Base-by-base conservation (phyloP, 37 sponge, comb jelly and placozoan species). In the Dysidea cf. avara region DNA sequence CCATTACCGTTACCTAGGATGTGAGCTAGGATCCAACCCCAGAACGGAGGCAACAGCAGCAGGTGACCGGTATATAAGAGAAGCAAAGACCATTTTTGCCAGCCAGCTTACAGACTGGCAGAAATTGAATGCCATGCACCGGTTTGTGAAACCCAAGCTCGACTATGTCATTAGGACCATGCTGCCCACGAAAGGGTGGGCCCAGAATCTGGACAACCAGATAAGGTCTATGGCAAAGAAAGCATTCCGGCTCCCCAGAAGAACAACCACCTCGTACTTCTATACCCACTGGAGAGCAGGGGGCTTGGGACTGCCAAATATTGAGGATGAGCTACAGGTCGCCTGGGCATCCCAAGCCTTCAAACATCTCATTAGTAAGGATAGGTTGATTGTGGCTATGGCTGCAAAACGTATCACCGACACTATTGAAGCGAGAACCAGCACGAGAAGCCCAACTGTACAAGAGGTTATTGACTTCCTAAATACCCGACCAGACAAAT, bases 41-140 rank as follows among this genome's bases (percentile, higher is more conserved):
- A 35, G 18, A 6, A 46, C 55, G 2, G 13, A 24, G 17, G 16
- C 35, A 14, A 36, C 39, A 18, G 48, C 33, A 13, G 46, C 56
- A 21, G 57, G 24, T 7, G 56, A 72, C 3, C 34, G 55, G 13
- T 26, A 57, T 7, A 1, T 38, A 13, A 0, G 4, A 0, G 54
- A 16, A 18, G 28, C 32, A 14, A 46, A 52, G 21, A 53, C 29
- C 12, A 72, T 81, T n/a, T 1, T 24, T 12, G 22, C 36, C 39
- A 56, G 58, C 36, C 25, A 7, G 0, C 56, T 83, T 20, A 50
- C 77, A 22, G 71, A 75, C 43, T 83, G 84, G 84, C 84, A 76
- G 54, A 83, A 83, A 55, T 37, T 83, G 28, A 71, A 83, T 61
- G 84, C 84, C 62, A 69, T 69, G 63, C 59, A 64, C 32, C 46